Percentiles rank a stretch among this genome's conserved stretches.
Evolutionary conservation across 2,113 vertebrate species (phyloP).

Genomic region (Piprites chloris): DNA sequence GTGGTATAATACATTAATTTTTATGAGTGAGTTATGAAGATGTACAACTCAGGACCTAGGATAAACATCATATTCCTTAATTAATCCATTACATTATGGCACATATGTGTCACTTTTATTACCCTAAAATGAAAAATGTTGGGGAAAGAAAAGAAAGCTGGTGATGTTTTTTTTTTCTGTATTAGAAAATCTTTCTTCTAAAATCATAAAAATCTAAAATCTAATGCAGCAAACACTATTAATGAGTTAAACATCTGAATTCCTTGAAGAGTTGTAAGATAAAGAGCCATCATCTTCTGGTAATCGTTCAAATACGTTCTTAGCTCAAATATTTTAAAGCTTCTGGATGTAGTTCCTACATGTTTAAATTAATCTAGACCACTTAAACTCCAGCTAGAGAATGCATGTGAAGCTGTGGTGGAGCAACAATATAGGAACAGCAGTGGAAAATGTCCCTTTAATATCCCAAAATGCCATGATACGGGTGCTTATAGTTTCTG

Average conservation of each 20-base stretch:
- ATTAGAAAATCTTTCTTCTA: conserved; percentile 62
- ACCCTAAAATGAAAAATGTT: conserved; percentile 70
- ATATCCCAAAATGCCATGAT: background rate
- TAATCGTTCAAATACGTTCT: conserved; percentile 40
- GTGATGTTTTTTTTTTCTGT: conserved; percentile 2
- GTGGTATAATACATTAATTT: conserved; percentile 74
- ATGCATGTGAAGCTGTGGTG: background rate
- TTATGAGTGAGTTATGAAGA: conserved; percentile 77
- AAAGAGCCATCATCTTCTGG: conserved; percentile 61
- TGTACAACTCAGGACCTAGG: conserved; percentile 68
- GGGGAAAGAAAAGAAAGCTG: background rate
- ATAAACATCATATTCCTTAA: conserved; percentile 80
- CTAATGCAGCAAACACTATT: conserved; percentile 61
- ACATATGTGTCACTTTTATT: conserved; percentile 74
- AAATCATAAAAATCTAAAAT: conserved; percentile 66
- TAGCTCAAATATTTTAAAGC: conserved; percentile 17
- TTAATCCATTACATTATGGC: conserved; percentile 75
- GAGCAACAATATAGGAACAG: background rate
- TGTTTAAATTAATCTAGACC: background rate
- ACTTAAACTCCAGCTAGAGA: background rate
- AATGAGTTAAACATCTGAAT: conserved; percentile 71
- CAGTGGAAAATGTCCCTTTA: background rate
- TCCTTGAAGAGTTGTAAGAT: conserved; percentile 57
- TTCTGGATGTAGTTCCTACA: background rate
- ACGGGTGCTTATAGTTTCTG: background rate